phyloP scores from a whole-genome alignment of 2,797 vertebrate species.

The Zalophus californianus region DNA sequence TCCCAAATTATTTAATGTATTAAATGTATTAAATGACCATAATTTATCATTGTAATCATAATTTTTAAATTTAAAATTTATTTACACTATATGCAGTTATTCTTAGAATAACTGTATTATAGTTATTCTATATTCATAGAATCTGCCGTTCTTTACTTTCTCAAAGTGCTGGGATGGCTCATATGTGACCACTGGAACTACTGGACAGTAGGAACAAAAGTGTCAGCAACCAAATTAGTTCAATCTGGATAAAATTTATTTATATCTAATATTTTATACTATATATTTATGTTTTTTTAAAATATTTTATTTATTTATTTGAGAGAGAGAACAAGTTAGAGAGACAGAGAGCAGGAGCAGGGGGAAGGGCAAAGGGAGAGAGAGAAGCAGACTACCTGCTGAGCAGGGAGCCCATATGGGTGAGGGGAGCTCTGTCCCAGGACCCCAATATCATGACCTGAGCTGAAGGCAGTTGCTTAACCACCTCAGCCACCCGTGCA shows the following conservation, averaged over 20 bases:
- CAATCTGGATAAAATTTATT: neutral
- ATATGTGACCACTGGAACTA: neutral
- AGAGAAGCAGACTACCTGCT: neutral
- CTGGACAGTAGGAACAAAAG: neutral
- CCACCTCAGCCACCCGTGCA: no score
- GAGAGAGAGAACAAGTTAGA: neutral
- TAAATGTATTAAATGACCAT: neutral
- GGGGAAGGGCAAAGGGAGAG: neutral
- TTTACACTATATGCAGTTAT: neutral
- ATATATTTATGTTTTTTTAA: neutral
- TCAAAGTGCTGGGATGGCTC: no score
- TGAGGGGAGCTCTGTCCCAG: no score
- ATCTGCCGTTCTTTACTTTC: neutral
- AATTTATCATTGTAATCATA: neutral
- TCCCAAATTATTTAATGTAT: neutral
- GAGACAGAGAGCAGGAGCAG: neutral
- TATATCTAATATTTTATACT: neutral
- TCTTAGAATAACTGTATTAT: neutral
- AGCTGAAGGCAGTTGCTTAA: no score
- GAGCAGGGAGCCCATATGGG: neutral
- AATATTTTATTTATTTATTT: neutral
- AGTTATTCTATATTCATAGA: neutral
- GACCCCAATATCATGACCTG: neutral
- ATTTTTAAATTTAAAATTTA: neutral
- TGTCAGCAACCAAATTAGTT: neutral